phyloP scores from a whole-genome alignment of 2,888 invertebrate genomes.

The Mechanitis messenoides region DNA sequence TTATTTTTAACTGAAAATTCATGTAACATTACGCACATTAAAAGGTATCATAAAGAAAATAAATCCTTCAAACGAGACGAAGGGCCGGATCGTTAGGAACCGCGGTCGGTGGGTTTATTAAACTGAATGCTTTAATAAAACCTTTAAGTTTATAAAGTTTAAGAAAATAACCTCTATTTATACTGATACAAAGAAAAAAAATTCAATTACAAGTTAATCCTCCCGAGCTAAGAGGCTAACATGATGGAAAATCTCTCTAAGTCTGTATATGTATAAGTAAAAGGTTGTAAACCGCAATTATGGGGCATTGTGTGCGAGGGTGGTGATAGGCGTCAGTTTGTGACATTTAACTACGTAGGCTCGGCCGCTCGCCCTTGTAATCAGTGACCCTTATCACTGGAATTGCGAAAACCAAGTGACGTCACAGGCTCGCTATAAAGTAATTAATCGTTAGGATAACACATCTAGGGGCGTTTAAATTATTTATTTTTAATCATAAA shows the following conservation, averaged over 20 bases:
- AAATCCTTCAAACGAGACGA: not conserved
- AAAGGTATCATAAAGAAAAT: not conserved
- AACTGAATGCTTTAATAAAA: no score
- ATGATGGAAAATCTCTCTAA: no score
- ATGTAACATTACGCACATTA: not conserved
- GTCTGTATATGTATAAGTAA: no score
- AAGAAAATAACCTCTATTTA: no score
- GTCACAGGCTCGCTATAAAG: constrained; percentile 9
- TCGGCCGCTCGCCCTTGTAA: constrained; percentile 12
- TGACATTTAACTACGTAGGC: not conserved
- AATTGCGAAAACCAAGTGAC: constrained; percentile 16
- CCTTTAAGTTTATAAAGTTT: no score
- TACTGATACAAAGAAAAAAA: no score
- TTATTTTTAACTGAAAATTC: not conserved
- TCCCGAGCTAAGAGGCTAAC: no score
- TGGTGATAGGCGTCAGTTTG: not conserved
- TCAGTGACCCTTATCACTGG: constrained; percentile 19
- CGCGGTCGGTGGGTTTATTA: no score
- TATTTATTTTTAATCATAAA: no score
- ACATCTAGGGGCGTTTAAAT: no score
- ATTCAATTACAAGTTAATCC: no score
- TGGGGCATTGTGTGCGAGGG: not conserved
- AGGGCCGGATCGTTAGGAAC: not conserved
- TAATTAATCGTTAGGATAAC: not conserved
- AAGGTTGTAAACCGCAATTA: no score